Percentiles rank a stretch among this genome's conserved stretches.
These are phyloP conservation scores for Ceratina australensis DNA, from an alignment of 1,140 invertebrate species.

Conservation along the genomic window DNA sequence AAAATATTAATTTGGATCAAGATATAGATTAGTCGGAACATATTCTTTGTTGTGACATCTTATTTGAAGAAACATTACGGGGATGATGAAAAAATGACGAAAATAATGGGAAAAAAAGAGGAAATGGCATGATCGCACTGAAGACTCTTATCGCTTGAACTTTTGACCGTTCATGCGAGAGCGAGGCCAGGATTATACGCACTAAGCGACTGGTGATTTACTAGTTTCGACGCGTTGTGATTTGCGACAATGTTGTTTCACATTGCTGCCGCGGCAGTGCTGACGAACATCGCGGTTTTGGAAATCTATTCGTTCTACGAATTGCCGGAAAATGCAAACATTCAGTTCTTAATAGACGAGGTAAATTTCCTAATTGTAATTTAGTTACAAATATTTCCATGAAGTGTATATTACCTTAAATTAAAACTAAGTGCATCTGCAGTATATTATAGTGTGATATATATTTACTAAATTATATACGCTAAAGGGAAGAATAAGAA, in stretches of 20 bases:
- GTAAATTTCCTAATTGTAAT: constrained; percentile 9
- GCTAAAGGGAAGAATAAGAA: not conserved
- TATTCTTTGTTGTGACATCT: not conserved
- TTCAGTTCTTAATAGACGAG: constrained; percentile 11
- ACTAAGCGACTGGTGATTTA: not conserved
- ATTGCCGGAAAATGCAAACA: not conserved
- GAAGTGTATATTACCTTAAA: no score
- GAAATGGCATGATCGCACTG: not conserved
- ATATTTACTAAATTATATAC: no score
- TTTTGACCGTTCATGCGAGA: constrained; percentile 29
- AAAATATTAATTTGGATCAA: not conserved
- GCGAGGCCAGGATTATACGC: constrained; percentile 4
- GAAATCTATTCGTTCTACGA: constrained; percentile 33
- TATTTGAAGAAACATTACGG: not conserved
- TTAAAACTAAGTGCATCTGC: no score
- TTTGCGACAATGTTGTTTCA: constrained; percentile 48
- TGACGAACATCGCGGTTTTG: constrained; percentile 47
- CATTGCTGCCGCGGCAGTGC: constrained; percentile 22
- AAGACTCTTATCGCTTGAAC: constrained; percentile 51
- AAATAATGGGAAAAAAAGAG: not conserved
- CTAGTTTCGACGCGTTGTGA: not conserved
- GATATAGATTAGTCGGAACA: no score
- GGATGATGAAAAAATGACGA: not conserved
- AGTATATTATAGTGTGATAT: not conserved
- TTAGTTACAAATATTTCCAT: not conserved